phyloP scores from a whole-genome alignment of 2,888 invertebrate genomes.

The Cantharis lateralis region DNA sequence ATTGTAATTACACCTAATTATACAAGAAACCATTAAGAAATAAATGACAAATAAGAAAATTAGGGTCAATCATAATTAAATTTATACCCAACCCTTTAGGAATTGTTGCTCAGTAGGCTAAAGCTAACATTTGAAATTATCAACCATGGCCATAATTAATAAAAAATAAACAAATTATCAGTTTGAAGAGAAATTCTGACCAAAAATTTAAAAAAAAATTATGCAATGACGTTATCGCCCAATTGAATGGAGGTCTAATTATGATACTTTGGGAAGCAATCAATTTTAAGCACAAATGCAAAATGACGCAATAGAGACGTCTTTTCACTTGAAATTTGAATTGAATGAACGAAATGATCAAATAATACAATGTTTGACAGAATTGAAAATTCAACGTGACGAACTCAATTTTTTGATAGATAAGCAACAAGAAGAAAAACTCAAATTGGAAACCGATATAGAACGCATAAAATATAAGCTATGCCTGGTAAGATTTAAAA shows the following conservation, averaged over 20 bases:
- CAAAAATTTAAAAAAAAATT: neutral
- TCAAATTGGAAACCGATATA: conserved; percentile 43
- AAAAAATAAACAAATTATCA: neutral
- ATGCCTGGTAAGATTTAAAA: conserved; percentile 40
- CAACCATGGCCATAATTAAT: neutral
- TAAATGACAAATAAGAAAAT: no score
- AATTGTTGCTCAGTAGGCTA: neutral
- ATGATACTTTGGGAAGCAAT: neutral
- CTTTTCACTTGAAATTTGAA: conserved; percentile 33
- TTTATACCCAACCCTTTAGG: neutral
- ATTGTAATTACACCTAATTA: neutral
- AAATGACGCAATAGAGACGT: conserved; percentile 15
- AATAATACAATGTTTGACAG: conserved; percentile 43
- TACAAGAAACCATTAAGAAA: neutral
- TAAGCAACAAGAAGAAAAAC: conserved; percentile 47
- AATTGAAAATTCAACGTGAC: conserved; percentile 44
- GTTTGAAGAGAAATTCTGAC: neutral
- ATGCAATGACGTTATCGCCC: neutral
- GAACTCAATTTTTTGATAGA: conserved; percentile 44
- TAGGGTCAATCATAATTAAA: no score
- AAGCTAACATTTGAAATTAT: no score
- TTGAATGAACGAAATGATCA: conserved; percentile 44
- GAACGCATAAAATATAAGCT: conserved; percentile 49
- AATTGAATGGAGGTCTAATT: neutral
- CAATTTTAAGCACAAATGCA: conserved; percentile 6